A percentile compares a stretch with the other conserved stretches of the same genome.
phyloP scores from a whole-genome alignment of 2,113 vertebrate genomes.

The Muntiacus reevesi region DNA sequence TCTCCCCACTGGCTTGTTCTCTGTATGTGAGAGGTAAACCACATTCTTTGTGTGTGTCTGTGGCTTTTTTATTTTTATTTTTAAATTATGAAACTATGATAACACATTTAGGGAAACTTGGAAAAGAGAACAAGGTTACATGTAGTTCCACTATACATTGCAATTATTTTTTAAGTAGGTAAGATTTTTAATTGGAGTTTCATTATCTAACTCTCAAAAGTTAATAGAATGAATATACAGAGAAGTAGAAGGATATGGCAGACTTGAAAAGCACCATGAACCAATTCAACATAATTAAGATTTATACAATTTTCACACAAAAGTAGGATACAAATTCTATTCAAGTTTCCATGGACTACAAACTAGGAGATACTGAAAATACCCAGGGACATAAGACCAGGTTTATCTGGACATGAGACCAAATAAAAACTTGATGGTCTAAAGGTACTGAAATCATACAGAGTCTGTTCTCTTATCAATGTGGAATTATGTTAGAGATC shows the following conservation, averaged over 20 bases:
- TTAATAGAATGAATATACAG: no score
- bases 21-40: not conserved
- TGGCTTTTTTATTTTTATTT: not conserved
- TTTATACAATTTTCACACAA: no score
- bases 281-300: no score
- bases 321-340: not conserved
- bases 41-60: not conserved
- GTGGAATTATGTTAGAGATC: not conserved
- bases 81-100: not conserved
- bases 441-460: not conserved
- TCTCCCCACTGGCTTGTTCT: not conserved
- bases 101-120: no score
- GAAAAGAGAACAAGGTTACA: no score
- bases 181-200: no score
- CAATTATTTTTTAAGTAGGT: not conserved
- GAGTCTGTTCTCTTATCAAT: not conserved
- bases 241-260: no score
- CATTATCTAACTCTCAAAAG: no score
- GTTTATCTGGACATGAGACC: not conserved
- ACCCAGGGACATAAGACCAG: not conserved
- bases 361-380: not conserved
- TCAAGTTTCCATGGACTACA: not conserved
- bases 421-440: not conserved
- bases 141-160: no score
- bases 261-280: no score